Evolutionary conservation across 2,888 invertebrate genomes (phyloP).

Genomic region (Lasioglossum figueresi): DNA sequence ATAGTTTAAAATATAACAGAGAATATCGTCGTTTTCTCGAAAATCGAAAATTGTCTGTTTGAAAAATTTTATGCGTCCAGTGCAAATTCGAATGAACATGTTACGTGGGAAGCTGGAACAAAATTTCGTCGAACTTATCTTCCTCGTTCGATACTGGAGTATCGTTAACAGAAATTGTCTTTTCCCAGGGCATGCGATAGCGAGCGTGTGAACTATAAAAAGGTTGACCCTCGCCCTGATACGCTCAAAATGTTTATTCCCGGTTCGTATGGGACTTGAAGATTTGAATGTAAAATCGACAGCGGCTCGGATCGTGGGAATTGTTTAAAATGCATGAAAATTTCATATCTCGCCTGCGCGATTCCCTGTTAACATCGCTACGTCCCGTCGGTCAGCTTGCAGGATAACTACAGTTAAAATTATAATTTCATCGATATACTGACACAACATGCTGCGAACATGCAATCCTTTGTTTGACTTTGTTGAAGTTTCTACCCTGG

Average conservation of each 20-base stretch:
- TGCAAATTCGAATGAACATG: neutral
- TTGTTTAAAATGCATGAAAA: slow-evolving; percentile 35
- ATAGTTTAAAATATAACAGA: too few relatives aligned
- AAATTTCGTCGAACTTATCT: neutral
- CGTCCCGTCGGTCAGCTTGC: neutral
- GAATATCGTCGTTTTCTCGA: too few relatives aligned
- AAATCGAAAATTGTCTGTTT: too few relatives aligned
- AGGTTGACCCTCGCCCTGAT: neutral
- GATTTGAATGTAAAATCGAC: slow-evolving; percentile 21
- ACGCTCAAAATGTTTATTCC: slow-evolving; percentile 18
- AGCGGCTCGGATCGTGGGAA: neutral
- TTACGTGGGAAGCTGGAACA: neutral
- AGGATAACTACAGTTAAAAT: neutral
- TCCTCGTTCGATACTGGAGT: neutral
- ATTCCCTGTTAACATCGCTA: slow-evolving; percentile 3
- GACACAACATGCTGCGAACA: neutral
- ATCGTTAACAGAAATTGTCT: neutral
- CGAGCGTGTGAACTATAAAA: neutral
- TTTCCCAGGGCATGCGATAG: neutral
- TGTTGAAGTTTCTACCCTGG: neutral
- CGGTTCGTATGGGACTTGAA: neutral
- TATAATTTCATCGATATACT: slow-evolving; percentile 11
- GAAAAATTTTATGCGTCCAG: neutral
- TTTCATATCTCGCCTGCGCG: neutral
- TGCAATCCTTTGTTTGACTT: neutral